phyloP scores from a whole-genome alignment of 2,888 invertebrate genomes.

The Dynastes grantii region DNA sequence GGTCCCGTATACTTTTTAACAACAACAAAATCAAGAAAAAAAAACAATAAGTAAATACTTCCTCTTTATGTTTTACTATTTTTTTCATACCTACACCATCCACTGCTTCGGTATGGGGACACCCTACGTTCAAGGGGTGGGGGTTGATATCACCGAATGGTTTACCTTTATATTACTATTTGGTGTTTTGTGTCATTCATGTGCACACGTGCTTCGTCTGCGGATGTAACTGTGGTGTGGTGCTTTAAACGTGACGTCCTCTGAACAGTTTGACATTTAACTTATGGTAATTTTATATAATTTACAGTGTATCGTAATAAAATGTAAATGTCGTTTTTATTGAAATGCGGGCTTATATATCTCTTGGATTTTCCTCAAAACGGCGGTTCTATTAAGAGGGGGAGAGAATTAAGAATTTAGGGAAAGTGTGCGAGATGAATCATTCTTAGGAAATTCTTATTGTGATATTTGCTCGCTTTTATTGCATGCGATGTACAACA shows the following conservation, averaged over 20 bases:
- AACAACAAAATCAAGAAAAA: too few species aligned
- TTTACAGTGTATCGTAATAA: slow-evolving; percentile 21
- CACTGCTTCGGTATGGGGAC: slow-evolving; percentile 8
- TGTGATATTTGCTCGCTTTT: slow-evolving; percentile 20
- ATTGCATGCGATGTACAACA: neutral
- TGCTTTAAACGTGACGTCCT: neutral
- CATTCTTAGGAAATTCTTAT: slow-evolving; percentile 41
- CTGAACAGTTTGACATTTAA: neutral
- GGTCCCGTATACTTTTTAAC: too few species aligned
- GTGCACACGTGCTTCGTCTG: slow-evolving; percentile 50
- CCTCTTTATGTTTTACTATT: neutral
- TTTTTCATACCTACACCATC: slow-evolving; percentile 3
- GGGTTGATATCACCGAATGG: slow-evolving; percentile 58
- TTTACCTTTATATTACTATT: slow-evolving; percentile 58
- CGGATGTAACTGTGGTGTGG: neutral
- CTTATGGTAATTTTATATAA: slow-evolving; percentile 27
- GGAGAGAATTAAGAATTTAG: slow-evolving; percentile 47
- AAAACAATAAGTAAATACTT: too few species aligned
- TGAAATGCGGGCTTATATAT: slow-evolving; percentile 3
- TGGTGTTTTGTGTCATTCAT: slow-evolving; percentile 54
- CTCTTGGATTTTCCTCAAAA: slow-evolving; percentile 31
- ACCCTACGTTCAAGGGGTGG: slow-evolving; percentile 52
- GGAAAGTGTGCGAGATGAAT: slow-evolving; percentile 42
- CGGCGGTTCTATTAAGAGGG: slow-evolving; percentile 19
- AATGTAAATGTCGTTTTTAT: slow-evolving; percentile 42